A percentile compares a stretch with the other conserved stretches of the same genome.
Evolutionary conservation across 2,888 invertebrate genomes (phyloP).

Genomic region (Sympetrum striolatum): DNA sequence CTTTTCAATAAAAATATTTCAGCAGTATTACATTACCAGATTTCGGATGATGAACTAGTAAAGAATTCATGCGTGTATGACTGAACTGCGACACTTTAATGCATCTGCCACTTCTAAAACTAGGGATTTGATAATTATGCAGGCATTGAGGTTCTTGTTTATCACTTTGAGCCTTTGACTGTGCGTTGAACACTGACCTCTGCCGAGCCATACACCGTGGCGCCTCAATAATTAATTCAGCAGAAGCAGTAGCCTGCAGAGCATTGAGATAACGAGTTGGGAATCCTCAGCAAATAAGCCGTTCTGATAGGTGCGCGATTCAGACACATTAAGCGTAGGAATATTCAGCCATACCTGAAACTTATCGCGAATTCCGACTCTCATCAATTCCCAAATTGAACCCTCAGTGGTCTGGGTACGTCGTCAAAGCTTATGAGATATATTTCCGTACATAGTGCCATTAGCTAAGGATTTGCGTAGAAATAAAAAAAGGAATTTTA

Average conservation of each 20-base stretch:
- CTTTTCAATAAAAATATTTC: too few relatives aligned
- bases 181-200: background rate
- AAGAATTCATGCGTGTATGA: too few relatives aligned
- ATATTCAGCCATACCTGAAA: slow-evolving; percentile 3
- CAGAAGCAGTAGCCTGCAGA: background rate
- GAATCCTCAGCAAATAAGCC: background rate
- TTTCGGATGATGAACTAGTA: too few relatives aligned
- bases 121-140: background rate
- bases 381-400: background rate
- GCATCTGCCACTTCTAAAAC: background rate
- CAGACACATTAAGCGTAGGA: background rate
- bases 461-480: background rate
- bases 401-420: background rate
- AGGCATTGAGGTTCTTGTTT: background rate
- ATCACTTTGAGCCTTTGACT: slow-evolving; percentile 21
- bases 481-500: too few relatives aligned
- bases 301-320: background rate
- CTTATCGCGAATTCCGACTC: background rate
- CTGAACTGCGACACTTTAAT: too few relatives aligned
- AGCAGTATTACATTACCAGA: too few relatives aligned
- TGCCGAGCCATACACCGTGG: background rate
- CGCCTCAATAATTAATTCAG: slow-evolving; percentile 22
- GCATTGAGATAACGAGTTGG: background rate
- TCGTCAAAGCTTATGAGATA: background rate
- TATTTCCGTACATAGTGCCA: background rate